Conservation (phyloP, 2,113 vertebrate genomes). For the Vanacampus margaritifer region DNA sequence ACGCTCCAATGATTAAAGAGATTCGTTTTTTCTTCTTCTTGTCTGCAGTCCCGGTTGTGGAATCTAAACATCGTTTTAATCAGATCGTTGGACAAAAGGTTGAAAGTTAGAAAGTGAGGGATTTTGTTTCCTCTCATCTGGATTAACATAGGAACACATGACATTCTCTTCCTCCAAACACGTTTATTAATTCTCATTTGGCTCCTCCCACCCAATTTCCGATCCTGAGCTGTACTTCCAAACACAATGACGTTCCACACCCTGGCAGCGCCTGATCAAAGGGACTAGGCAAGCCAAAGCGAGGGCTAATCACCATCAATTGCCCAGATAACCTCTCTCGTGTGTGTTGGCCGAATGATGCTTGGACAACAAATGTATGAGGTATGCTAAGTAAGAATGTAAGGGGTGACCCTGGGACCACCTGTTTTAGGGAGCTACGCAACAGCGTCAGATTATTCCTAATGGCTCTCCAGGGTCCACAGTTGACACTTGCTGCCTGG, state of each 20-base stretch:
- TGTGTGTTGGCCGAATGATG: constrained; percentile 42
- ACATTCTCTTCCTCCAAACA: constrained; percentile 15
- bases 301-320: constrained; percentile 66
- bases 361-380: constrained; percentile 27
- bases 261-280: constrained; percentile 51
- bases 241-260: constrained; percentile 29
- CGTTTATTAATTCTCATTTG: constrained; percentile 1
- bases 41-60: constrained; percentile 10
- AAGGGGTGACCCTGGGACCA: constrained; percentile 58
- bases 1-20: constrained; percentile 23
- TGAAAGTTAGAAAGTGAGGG: constrained; percentile 21
- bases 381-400: constrained; percentile 45
- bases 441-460: constrained; percentile 50
- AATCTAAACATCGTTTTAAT: constrained; percentile 14
- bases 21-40: constrained; percentile 18
- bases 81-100: constrained; percentile 31
- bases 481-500: constrained; percentile 53
- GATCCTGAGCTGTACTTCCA: constrained; percentile 44
- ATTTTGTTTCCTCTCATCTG: constrained; percentile 37
- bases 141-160: constrained; percentile 45
- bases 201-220: constrained; percentile 33
- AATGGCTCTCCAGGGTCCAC: constrained; percentile 53
- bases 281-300: constrained; percentile 51
- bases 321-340: constrained; percentile 65
- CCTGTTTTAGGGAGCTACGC: constrained; percentile 56